These are phyloP conservation scores for Piscicola geometra DNA, from an alignment of 2,888 invertebrate species.

Conservation along the genomic window DNA sequence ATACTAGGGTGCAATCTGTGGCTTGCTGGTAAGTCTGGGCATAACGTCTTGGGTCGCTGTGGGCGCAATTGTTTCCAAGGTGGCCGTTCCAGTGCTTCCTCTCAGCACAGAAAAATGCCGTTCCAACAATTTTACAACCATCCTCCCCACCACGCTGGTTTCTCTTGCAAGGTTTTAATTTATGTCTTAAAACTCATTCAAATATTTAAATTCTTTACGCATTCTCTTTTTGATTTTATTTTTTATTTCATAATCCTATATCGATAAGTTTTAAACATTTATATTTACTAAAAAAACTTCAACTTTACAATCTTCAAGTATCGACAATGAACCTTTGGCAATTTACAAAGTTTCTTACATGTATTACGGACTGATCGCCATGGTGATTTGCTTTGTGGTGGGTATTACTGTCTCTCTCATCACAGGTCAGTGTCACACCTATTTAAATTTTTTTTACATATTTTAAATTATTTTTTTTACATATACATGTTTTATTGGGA, in stretches of 20 bases:
- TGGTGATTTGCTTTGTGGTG: conserved; percentile 1
- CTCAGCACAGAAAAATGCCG: conserved; percentile 24
- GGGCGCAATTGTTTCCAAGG: conserved; percentile 21
- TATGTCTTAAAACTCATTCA: too few species aligned
- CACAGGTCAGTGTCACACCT: not conserved
- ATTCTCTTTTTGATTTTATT: too few species aligned
- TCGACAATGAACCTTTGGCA: not conserved
- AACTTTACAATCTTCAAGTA: not conserved
- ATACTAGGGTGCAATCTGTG: conserved; percentile 16
- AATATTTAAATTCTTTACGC: too few species aligned
- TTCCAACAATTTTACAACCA: not conserved
- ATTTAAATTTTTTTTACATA: too few species aligned
- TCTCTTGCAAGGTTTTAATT: too few species aligned
- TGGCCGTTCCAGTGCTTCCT: not conserved
- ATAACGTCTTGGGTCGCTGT: conserved; percentile 31
- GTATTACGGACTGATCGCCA: conserved; percentile 28
- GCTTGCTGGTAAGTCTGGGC: conserved; percentile 17
- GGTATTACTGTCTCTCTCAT: conserved; percentile 7
- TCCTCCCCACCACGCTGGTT: too few species aligned
- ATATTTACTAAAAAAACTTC: too few species aligned
- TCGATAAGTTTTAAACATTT: too few species aligned
- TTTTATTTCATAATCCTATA: too few species aligned
- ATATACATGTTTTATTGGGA: too few species aligned
- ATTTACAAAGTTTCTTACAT: conserved; percentile 30
- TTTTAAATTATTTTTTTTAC: too few species aligned